Conservation (phyloP, 1,140 invertebrate genomes). For the Amyelois transitella region DNA sequence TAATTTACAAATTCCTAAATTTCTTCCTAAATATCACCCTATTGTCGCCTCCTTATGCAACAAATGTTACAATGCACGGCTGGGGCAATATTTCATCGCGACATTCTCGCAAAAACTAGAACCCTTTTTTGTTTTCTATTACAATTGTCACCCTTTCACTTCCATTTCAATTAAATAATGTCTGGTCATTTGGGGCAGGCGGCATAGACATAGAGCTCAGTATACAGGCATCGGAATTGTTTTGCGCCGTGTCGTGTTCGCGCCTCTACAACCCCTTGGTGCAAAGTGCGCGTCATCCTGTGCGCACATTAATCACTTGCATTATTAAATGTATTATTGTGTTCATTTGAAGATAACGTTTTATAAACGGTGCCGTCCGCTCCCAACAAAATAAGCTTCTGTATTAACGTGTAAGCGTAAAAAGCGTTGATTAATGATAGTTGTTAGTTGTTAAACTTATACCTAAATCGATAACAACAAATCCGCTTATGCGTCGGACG, state of each 20-base stretch:
- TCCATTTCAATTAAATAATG: conserved; percentile 74
- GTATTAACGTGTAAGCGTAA: conserved; percentile 64
- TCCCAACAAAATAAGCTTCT: conserved; percentile 68
- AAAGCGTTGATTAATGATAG: conserved; percentile 59
- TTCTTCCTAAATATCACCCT: neutral
- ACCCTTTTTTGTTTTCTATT: conserved; percentile 70
- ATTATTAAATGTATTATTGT: conserved; percentile 74
- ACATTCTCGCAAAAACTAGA: conserved; percentile 52
- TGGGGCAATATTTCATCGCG: conserved; percentile 67
- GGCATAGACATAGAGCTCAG: conserved; percentile 8
- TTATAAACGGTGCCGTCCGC: conserved; percentile 72
- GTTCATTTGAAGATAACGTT: conserved; percentile 71
- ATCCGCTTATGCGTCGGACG: conserved; percentile 16
- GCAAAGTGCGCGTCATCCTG: conserved; percentile 68
- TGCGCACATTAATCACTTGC: conserved; percentile 67
- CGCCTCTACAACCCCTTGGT: conserved; percentile 46
- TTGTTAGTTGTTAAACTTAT: conserved; percentile 21
- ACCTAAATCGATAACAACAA: conserved; percentile 32
- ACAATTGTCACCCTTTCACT: conserved; percentile 73
- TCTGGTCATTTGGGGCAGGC: conserved; percentile 69
- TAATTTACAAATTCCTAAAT: neutral
- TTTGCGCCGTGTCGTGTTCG: conserved; percentile 43
- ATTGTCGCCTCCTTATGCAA: conserved; percentile 25
- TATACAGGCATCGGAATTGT: conserved; percentile 9
- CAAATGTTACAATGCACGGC: conserved; percentile 69